Base-by-base conservation (phyloP, 2,113 vertebrate genomes). In the Nestor notabilis region DNA sequence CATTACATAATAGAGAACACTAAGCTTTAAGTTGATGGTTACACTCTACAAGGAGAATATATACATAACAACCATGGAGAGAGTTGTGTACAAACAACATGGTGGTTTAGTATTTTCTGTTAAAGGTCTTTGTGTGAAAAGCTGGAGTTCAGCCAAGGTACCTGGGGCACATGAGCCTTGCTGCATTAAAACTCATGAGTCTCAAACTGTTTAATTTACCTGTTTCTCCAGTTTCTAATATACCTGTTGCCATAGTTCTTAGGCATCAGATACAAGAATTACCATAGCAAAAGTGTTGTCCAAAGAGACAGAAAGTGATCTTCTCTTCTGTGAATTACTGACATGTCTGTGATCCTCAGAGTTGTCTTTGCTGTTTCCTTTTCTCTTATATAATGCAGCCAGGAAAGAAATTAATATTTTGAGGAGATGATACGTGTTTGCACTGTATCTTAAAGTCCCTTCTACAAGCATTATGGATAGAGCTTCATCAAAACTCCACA, bases 161-260 rank as follows among this genome's bases (percentile, higher is more conserved):
- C 9, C 11, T 60, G 35, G 9, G 33, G 6, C 25, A 55, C 1
- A 0, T 25, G n/a, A 55, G 18, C 18, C 16, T 83, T 52, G 6
- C 24, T 41, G 24, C 28, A 5, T 41, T 55, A 33, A 81, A 87
- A 64, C 10, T 47, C 4, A 0, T 2, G 1, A 10, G 24, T 85
- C 52, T 76, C 1, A 0, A 31, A 9, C 9, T 16, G 1, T 17
- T 53, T 53, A 33, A 66, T 63, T 37, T 58, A 8, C 25, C 23
- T 63, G 17, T 33, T 28, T 64, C 58, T 28, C 9, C 20, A 61
- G 20, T 29, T 71, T 58, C 24, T 31, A 17, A 16, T 46, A 19
- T 21, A 39, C 15, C 5, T 65, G 11, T 53, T 75, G 46, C 19
- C 10, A 31, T 58, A 13, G 7, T 39, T 66, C n/a, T 24, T 23